phyloP scores from a whole-genome alignment of 2,888 invertebrate species.

The Drosophila picticornis region DNA sequence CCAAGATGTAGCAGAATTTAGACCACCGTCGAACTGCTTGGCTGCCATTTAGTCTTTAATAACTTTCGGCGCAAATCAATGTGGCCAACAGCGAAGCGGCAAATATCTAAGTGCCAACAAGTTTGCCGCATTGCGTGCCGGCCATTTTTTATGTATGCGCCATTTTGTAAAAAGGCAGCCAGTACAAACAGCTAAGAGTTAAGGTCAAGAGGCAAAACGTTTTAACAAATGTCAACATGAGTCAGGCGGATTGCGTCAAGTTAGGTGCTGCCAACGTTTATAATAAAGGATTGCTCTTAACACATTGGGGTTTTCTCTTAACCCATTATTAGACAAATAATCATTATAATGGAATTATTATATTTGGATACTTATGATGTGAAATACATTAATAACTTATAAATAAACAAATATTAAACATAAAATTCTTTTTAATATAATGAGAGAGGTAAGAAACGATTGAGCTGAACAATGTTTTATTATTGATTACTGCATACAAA shows the following conservation, averaged over 20 bases:
- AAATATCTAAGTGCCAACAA: constrained; percentile 46
- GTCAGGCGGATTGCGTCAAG: constrained; percentile 6
- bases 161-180: constrained; percentile 57
- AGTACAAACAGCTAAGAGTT: constrained; percentile 50
- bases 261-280: background rate
- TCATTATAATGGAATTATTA: background rate
- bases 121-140: constrained; percentile 61
- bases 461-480: background rate
- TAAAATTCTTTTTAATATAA: background rate
- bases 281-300: background rate
- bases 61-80: constrained; percentile 51
- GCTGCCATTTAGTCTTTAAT: constrained; percentile 41
- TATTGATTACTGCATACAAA: background rate
- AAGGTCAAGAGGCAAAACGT: constrained; percentile 27
- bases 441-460: background rate
- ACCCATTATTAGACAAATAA: background rate
- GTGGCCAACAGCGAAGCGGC: constrained; percentile 17
- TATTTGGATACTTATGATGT: background rate
- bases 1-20: constrained; percentile 2
- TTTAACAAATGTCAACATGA: constrained; percentile 49
- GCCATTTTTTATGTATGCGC: constrained; percentile 57
- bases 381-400: no score
- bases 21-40: constrained; percentile 3
- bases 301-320: background rate
- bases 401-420: no score